Base-by-base conservation (phyloP, 2,888 invertebrate genomes). In the Notocelia uddmanniana region DNA sequence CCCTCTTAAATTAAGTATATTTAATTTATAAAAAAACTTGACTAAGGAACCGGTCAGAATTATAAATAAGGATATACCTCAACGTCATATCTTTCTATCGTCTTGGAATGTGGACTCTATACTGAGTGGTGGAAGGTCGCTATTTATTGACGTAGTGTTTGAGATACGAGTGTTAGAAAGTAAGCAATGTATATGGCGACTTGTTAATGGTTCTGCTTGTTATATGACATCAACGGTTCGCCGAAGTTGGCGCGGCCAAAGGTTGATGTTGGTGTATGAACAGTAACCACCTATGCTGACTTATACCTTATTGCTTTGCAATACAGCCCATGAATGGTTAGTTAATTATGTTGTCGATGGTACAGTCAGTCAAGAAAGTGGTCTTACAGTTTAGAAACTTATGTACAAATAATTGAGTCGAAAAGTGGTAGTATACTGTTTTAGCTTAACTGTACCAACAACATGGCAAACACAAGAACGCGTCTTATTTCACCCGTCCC, bases 201-300 rank as follows among this genome's bases (percentile, higher is more conserved):
- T 31, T 54, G 62, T 52, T 54, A 21, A 26, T 60, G 54, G 23
- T 26, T 18, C 34, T n/a, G 37, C 31, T 62, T 18, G 26, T 60
- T 64, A 63, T 21, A 41, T 54, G 48, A 58, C 34, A 57, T 58
- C 67, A 57, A 26, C n/a, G 18, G 10, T 19, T 57, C 26, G 23
- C 66, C 26, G 45, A 67, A 67, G 55, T 57, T 62, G 48, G 62
- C 5, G 11, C 13, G 48, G 41, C 10, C 23, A 41, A 41, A 59
- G 41, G 59, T 59, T 59, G 59, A 9, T 9, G 19, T 8, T 21
- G 8, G 8, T 15, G 31, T 26, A 41, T 3, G 5, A 41, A 15
- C 41, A 15, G 15, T 15, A 41, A 45, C 45, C 0, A 31, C 8
- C 41, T 41, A 41, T 3, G 5, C 41, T n/a, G 45, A 6, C 45